phyloP scores from a whole-genome alignment of 2,888 invertebrate species.

The Epirrita christyi region DNA sequence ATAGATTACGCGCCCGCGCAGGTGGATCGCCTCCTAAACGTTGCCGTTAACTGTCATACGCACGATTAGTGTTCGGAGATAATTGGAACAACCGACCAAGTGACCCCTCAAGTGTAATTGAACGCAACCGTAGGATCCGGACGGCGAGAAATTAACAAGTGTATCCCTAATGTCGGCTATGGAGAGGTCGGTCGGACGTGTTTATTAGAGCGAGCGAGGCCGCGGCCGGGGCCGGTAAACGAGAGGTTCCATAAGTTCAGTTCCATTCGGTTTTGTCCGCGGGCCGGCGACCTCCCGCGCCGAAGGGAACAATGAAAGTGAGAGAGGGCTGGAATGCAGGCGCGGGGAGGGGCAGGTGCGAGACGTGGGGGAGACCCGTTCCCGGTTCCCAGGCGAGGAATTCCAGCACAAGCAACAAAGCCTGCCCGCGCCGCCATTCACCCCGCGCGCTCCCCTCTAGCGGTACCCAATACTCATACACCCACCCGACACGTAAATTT shows the following conservation, averaged over 20 bases:
- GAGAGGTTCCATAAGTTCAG: conserved; percentile 78
- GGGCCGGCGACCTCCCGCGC: conserved; percentile 80
- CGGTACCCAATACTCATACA: conserved; percentile 55
- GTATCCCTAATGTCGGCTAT: conserved; percentile 72
- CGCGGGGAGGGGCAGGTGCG: conserved; percentile 59
- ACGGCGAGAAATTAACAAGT: conserved; percentile 54
- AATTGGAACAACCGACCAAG: conserved; percentile 29
- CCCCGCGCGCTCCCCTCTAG: conserved; percentile 60
- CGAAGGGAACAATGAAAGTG: conserved; percentile 83
- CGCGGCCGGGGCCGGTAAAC: conserved; percentile 58
- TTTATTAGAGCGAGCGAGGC: conserved; percentile 71
- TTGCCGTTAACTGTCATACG: conserved; percentile 62
- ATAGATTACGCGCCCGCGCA: conserved; percentile 56
- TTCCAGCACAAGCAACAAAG: conserved; percentile 83
- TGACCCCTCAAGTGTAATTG: conserved; percentile 24
- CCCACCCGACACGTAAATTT: conserved; percentile 71
- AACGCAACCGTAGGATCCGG: conserved; percentile 24
- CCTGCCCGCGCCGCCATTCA: conserved; percentile 80
- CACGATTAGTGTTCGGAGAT: conserved; percentile 48
- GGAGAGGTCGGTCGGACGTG: conserved; percentile 67
- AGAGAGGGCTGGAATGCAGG: conserved; percentile 80
- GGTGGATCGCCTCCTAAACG: conserved; percentile 48
- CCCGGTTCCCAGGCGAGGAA: conserved; percentile 84
- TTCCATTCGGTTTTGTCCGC: conserved; percentile 69
- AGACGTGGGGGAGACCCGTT: conserved; percentile 55